Conservation (phyloP, 2,113 vertebrate species). For the Patagioenas fasciata region DNA sequence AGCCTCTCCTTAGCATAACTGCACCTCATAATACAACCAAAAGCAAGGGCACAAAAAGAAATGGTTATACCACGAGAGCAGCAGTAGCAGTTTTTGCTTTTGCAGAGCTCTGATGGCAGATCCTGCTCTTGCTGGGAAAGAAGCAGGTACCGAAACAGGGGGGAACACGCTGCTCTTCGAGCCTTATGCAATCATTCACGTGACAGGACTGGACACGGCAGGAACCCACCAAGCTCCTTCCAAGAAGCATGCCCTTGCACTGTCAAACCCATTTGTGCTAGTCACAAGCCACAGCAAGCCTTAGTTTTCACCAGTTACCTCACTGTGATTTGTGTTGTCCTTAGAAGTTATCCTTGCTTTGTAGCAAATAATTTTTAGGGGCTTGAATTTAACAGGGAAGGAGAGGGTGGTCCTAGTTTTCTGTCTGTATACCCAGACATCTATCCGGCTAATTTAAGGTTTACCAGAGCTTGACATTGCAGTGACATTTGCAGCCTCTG, state of each 20-base stretch:
- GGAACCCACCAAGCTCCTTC: neutral
- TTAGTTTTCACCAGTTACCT: neutral
- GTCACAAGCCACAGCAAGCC: neutral
- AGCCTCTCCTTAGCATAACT: neutral
- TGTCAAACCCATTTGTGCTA: neutral
- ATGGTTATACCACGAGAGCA: neutral
- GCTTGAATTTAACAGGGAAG: neutral
- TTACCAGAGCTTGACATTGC: neutral
- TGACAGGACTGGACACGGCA: neutral
- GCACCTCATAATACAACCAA: neutral
- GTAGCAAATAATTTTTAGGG: neutral
- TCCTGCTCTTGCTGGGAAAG: neutral
- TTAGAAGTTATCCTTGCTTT: neutral
- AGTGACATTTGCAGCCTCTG: neutral
- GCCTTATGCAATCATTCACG: neutral
- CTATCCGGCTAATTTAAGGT: neutral
- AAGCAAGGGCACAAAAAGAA: neutral
- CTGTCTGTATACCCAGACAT: neutral
- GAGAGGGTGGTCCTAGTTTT: neutral
- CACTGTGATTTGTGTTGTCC: neutral
- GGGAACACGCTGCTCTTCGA: rapidly evolving
- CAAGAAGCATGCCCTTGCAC: neutral
- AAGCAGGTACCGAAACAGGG: neutral
- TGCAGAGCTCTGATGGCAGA: neutral
- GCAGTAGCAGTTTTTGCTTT: neutral